Evolutionary conservation across 2,113 vertebrate species (phyloP).

Genomic region (Clupea harengus): DNA sequence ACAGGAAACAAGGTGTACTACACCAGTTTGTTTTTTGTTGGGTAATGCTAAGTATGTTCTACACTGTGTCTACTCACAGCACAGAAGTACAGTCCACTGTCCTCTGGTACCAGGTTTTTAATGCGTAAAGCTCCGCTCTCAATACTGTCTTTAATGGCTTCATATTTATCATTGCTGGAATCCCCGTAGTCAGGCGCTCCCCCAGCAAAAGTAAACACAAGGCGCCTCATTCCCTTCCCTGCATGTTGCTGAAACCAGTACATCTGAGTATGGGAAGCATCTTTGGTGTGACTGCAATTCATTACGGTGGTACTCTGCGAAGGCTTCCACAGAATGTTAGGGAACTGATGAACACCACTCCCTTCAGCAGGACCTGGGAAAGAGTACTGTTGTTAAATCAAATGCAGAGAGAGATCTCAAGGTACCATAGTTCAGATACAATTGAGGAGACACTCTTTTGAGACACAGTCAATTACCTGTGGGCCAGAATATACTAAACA

Average conservation of each 20-base stretch:
- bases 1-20: background rate
- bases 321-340: too few relatives aligned
- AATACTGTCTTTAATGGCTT: background rate
- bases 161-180: conserved; percentile 32
- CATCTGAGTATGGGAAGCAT: conserved; percentile 21
- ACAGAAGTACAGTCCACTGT: conserved; percentile 50
- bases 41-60: background rate
- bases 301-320: background rate
- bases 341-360: too few relatives aligned
- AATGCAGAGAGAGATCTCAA: too few relatives aligned
- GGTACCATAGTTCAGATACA: too few relatives aligned
- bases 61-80: conserved; percentile 25
- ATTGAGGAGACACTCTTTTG: too few relatives aligned
- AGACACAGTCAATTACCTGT: too few relatives aligned
- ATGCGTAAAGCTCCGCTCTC: conserved; percentile 27
- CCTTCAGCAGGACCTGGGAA: too few relatives aligned
- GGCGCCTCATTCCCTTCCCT: conserved; percentile 37
- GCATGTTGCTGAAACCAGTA: conserved; percentile 52
- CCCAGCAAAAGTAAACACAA: conserved; percentile 29
- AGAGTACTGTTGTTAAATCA: too few relatives aligned
- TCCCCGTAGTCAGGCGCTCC: background rate
- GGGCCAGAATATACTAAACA: too few relatives aligned
- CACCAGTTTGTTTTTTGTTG: background rate
- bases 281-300: conserved; percentile 55
- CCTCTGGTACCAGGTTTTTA: conserved; percentile 37